A percentile compares a stretch with the other conserved stretches of the same genome.
phyloP scores from a whole-genome alignment of 1,140 invertebrate species.

The Drosophila bocki region DNA sequence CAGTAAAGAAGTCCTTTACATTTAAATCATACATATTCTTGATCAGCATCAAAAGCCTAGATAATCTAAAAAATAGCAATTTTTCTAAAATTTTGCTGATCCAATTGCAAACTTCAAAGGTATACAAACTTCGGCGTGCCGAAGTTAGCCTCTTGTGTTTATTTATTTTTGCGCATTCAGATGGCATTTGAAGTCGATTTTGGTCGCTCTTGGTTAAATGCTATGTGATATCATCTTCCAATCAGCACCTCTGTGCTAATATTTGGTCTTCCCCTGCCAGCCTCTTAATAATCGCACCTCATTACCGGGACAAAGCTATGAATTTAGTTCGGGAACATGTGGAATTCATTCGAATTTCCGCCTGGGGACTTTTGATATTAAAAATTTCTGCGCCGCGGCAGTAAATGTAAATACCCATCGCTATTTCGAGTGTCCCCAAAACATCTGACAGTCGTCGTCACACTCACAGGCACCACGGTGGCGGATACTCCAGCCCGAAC shows the following conservation, averaged over 20 bases:
- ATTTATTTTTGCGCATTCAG: slow-evolving; percentile 19
- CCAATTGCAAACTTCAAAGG: not conserved
- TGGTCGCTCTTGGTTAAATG: slow-evolving; percentile 34
- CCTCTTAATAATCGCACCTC: slow-evolving; percentile 16
- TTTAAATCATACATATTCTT: too few species aligned
- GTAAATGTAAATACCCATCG: slow-evolving; percentile 18
- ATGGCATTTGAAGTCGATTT: slow-evolving; percentile 8
- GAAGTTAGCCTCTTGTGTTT: not conserved
- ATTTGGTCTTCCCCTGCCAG: slow-evolving; percentile 1
- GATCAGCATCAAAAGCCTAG: too few species aligned
- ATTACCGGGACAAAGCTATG: slow-evolving; percentile 1
- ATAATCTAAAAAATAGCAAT: too few species aligned
- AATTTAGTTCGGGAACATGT: slow-evolving; percentile 16
- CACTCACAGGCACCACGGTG: slow-evolving; percentile 9
- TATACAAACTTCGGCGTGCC: not conserved
- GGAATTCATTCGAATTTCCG: slow-evolving; percentile 2
- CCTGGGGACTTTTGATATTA: slow-evolving; percentile 17
- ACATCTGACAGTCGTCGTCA: slow-evolving; percentile 15
- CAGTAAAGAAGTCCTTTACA: too few species aligned
- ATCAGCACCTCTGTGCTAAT: slow-evolving; percentile 19
- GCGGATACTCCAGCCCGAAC: not conserved
- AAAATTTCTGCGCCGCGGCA: not conserved
- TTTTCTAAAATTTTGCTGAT: not conserved
- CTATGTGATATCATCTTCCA: slow-evolving; percentile 45
- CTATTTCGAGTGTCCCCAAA: slow-evolving; percentile 5